These are phyloP conservation scores for Linnaemya vulpina DNA, from an alignment of 2,888 invertebrate genomes.

Conservation along the genomic window DNA sequence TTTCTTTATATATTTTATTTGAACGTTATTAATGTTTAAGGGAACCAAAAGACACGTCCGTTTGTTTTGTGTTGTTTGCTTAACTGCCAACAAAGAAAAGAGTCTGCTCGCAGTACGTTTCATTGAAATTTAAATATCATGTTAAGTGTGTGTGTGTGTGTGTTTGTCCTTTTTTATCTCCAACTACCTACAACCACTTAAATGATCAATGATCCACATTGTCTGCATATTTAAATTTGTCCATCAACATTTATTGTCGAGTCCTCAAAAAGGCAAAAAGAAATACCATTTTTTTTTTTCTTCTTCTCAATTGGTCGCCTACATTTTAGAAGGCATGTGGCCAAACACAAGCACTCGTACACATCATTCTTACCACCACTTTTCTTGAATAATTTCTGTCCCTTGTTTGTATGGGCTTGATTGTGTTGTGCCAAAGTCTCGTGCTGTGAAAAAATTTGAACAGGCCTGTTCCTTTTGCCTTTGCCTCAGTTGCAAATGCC, in stretches of 20 bases:
- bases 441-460: constrained; percentile 50
- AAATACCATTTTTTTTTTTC: constrained; percentile 11
- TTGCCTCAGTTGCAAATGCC: constrained; percentile 39
- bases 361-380: constrained; percentile 57
- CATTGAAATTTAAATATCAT: constrained; percentile 35
- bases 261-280: constrained; percentile 35
- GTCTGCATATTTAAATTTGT: constrained; percentile 72
- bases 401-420: constrained; percentile 53
- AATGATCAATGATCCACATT: constrained; percentile 73
- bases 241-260: constrained; percentile 69
- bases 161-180: constrained; percentile 38
- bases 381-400: constrained; percentile 53
- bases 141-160: constrained; percentile 2
- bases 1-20: not conserved
- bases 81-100: not conserved
- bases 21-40: constrained; percentile 63
- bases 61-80: constrained; percentile 29
- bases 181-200: constrained; percentile 69
- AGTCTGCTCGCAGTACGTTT: not conserved
- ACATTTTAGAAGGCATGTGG: constrained; percentile 66
- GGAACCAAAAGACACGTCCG: constrained; percentile 67
- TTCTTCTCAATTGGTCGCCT: constrained; percentile 55
- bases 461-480: constrained; percentile 32
- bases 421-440: constrained; percentile 54
- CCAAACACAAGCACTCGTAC: constrained; percentile 31